Base-by-base conservation (phyloP, 2,888 invertebrate genomes). In the Agrotis clavis region DNA sequence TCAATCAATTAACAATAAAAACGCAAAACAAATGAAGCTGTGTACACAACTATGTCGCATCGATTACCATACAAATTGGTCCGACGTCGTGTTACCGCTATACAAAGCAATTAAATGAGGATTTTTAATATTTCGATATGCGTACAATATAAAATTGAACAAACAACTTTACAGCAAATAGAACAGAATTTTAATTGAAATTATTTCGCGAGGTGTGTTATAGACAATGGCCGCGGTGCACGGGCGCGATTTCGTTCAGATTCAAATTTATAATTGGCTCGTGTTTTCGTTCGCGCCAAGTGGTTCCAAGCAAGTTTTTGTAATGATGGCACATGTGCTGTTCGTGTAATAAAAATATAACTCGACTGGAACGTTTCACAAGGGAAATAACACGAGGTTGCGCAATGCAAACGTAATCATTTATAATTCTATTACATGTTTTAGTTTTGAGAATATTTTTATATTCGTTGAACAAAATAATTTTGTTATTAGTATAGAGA, bases 41-140 rank as follows among this genome's bases (percentile, higher is more conserved):
- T 19, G 67, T 71, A 61, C 72, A 77, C 66, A 82, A 85, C 75
- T 76, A 78, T 67, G 74, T 57, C n/a, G 67, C 53, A 18, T 51
- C 35, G 30, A 85, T 86, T 86, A 83, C 81, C 87, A 86, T 86
- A 86, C 79, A 86, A 75, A 86, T 86, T 79, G 81, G 65, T 71
- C 54, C 18, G 71, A 51, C 16, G n/a, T 1, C 59, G 63, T 51
- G 41, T n/a, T 21, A 45, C 50, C 57, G 57, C 16, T 62, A 41
- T 62, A 65, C 54, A 74, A 54, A 56, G 63, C 57, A 69, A 77
- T 77, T 69, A 69, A 74, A 66, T 73, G 63, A 63, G 77, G 78
- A 68, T 78, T 85, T 80, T 86, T 81, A 72, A 74, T 83, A 83
- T 75, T 74, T 71, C 67, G 71, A 70, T 73, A 76, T 62, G 70